These are phyloP conservation scores for Chiroxiphia lanceolata DNA, from an alignment of 2,797 vertebrate species.

Conservation along the genomic window DNA sequence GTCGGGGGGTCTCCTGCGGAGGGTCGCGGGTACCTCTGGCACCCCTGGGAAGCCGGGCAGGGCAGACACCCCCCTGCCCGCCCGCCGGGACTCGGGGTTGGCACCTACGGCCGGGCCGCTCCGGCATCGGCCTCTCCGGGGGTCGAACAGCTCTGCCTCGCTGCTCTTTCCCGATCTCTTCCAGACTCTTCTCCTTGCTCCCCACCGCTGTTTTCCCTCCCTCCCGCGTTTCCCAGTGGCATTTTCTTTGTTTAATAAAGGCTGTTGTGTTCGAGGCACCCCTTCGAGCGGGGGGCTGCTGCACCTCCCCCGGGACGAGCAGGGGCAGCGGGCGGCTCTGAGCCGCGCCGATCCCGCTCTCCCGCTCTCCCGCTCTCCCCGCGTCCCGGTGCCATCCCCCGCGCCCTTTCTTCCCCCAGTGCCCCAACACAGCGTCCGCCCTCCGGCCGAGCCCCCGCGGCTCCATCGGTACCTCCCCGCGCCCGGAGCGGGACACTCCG, in stretches of 20 bases:
- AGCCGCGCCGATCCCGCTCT: neutral
- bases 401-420: neutral
- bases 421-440: neutral
- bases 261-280: neutral
- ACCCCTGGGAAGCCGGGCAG: neutral
- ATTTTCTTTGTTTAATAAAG: neutral
- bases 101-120: neutral
- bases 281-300: neutral
- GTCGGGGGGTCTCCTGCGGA: neutral
- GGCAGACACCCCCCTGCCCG: neutral
- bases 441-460: neutral
- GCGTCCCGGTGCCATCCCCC: neutral
- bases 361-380: neutral
- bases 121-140: neutral
- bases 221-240: neutral
- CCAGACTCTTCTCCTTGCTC: neutral
- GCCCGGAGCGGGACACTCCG: neutral
- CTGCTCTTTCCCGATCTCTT: neutral
- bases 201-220: neutral
- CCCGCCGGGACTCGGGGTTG: neutral
- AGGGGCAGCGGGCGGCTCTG: neutral
- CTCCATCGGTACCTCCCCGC: neutral
- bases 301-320: neutral
- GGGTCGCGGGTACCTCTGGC: neutral
- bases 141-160: neutral